Conservation (phyloP, 2,888 invertebrate genomes). For the Didymodactylos carnosus region DNA sequence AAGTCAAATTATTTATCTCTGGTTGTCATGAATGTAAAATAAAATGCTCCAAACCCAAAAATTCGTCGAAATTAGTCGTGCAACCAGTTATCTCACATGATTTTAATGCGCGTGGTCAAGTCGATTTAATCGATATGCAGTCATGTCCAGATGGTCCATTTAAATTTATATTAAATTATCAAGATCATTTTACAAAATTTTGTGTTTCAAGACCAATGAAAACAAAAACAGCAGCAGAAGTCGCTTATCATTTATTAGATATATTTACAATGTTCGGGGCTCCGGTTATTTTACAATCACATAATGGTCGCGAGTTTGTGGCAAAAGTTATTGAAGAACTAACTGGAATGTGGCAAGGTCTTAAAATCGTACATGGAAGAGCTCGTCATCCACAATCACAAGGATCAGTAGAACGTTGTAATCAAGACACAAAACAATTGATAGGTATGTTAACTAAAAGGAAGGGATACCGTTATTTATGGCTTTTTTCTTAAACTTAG, state of each 20-base stretch:
- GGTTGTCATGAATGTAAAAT: neutral
- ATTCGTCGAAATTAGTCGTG: neutral
- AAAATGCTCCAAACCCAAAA: neutral
- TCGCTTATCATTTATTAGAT: slow-evolving; percentile 11
- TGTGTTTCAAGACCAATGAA: neutral
- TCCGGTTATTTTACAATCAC: slow-evolving; percentile 7
- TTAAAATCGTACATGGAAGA: slow-evolving; percentile 5
- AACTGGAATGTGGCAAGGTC: neutral
- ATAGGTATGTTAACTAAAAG: too few relatives aligned
- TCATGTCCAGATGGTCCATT: slow-evolving; percentile 16
- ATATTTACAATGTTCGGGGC: slow-evolving; percentile 14
- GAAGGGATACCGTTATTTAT: too few relatives aligned
- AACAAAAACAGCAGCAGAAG: slow-evolving; percentile 16
- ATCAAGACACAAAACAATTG: neutral
- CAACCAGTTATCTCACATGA: neutral
- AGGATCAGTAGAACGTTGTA: slow-evolving; percentile 1
- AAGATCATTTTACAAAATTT: slow-evolving; percentile 19
- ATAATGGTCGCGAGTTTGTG: slow-evolving; percentile 4
- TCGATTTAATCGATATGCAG: slow-evolving; percentile 19
- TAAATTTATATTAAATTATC: slow-evolving; percentile 19
- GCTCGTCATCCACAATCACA: slow-evolving; percentile 4
- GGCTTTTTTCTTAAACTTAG: too few relatives aligned
- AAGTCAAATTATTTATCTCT: neutral
- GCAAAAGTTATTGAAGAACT: slow-evolving; percentile 3
- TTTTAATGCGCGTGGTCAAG: slow-evolving; percentile 14